Percentiles rank a stretch among this genome's conserved stretches.
Conservation (phyloP, 2,113 vertebrate species). For the Ardeotis arabs region DNA sequence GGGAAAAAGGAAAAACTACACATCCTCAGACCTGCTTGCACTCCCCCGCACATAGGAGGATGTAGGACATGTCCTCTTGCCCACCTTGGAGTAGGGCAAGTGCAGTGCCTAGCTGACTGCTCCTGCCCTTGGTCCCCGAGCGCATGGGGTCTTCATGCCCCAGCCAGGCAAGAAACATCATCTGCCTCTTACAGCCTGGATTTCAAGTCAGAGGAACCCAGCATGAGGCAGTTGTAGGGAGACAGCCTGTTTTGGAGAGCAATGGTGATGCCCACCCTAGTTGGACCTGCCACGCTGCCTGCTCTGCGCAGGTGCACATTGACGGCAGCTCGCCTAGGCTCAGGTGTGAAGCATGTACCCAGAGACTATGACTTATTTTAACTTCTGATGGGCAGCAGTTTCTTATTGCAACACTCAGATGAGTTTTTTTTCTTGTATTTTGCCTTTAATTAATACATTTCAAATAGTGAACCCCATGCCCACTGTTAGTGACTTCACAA, state of each 20-base stretch:
- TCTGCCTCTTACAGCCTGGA: background rate
- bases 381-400: background rate
- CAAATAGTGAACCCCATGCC: background rate
- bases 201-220: background rate
- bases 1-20: background rate
- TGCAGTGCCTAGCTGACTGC: rapidly evolving
- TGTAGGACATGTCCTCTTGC: rapidly evolving
- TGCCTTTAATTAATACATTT: background rate
- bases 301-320: background rate
- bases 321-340: background rate
- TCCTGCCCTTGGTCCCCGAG: rapidly evolving
- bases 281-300: background rate
- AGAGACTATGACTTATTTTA: rapidly evolving
- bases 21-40: background rate
- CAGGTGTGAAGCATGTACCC: rapidly evolving
- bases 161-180: background rate
- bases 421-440: background rate
- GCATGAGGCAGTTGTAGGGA: background rate
- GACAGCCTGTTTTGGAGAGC: background rate
- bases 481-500: background rate
- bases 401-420: background rate
- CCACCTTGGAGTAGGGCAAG: background rate
- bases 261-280: background rate
- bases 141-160: background rate
- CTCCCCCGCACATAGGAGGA: background rate